These are phyloP conservation scores for Diploscapter pachys DNA, from an alignment of 1,140 invertebrate species.

Conservation along the genomic window DNA sequence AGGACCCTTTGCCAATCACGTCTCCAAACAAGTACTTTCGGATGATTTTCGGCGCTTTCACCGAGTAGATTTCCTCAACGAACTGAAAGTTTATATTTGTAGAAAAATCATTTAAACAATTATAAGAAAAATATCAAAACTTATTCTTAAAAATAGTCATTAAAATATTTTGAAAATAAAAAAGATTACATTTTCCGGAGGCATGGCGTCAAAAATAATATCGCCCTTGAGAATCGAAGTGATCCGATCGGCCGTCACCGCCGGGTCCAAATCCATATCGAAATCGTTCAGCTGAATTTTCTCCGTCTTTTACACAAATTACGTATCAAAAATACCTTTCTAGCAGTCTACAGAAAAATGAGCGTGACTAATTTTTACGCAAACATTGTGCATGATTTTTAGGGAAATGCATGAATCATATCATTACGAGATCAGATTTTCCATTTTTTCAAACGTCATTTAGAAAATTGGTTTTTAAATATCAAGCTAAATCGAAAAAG, in stretches of 20 bases:
- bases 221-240: too few relatives aligned
- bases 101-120: neutral
- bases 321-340: too few relatives aligned
- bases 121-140: neutral
- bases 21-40: constrained; percentile 88
- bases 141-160: constrained; percentile 7
- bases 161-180: constrained; percentile 19
- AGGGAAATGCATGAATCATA: neutral
- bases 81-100: constrained; percentile 36
- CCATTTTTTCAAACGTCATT: neutral
- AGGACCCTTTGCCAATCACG: constrained; percentile 88
- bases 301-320: too few relatives aligned
- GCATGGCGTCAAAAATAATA: neutral
- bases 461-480: neutral
- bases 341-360: too few relatives aligned
- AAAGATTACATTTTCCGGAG: neutral
- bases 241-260: too few relatives aligned
- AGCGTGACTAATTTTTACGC: too few relatives aligned
- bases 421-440: neutral
- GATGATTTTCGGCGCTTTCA: constrained; percentile 53
- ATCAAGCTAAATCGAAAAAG: neutral
- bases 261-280: too few relatives aligned
- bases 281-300: too few relatives aligned
- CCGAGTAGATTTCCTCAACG: constrained; percentile 42
- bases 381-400: too few relatives aligned